These are phyloP conservation scores for Geococcyx californianus DNA, from an alignment of 2,113 vertebrate species.

Conservation along the genomic window DNA sequence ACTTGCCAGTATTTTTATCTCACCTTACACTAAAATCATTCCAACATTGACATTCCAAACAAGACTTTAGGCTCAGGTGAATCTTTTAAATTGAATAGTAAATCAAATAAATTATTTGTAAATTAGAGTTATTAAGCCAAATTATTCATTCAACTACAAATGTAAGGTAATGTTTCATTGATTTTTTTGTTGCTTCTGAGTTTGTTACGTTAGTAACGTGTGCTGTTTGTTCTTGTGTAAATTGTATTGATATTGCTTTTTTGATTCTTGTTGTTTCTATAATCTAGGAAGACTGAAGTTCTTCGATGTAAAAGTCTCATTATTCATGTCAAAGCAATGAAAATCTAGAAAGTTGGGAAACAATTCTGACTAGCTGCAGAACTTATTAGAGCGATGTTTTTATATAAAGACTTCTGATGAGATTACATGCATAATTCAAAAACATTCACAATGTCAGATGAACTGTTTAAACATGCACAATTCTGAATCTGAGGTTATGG, in stretches of 20 bases:
- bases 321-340: neutral
- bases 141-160: constrained; percentile 7
- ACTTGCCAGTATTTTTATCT: neutral
- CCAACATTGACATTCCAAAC: neutral
- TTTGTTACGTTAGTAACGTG: neutral
- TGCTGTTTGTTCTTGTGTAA: neutral
- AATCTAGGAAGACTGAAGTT: neutral
- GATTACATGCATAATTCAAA: neutral
- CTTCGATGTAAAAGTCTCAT: neutral
- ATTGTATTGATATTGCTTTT: neutral
- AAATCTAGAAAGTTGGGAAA: neutral
- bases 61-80: neutral
- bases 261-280: neutral
- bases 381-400: neutral
- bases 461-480: neutral
- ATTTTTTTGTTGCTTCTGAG: neutral
- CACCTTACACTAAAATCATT: neutral
- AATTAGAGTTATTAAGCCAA: neutral
- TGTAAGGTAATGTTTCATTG: neutral
- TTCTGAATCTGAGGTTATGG: neutral
- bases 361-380: neutral
- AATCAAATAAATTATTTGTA: constrained; percentile 15
- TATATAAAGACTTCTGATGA: neutral
- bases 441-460: neutral
- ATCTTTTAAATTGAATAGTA: neutral